Evolutionary conservation across 1,140 invertebrate species (phyloP).

Genomic region (Drosophila varians): DNA sequence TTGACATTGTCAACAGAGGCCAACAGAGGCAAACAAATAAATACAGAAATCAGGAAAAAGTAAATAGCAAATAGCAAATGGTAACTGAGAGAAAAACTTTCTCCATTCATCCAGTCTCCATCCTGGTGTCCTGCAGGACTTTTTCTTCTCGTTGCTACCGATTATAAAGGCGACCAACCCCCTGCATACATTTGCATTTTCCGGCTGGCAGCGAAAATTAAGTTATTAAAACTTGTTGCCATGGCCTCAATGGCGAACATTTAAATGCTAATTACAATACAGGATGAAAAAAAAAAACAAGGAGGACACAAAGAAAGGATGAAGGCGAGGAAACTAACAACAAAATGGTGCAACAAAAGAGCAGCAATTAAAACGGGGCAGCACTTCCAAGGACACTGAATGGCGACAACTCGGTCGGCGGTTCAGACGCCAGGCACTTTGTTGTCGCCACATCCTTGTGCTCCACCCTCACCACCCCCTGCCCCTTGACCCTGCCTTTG

Average conservation of each 20-base stretch:
- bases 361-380: constrained; percentile 46
- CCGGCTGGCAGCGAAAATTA: constrained; percentile 19
- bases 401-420: constrained; percentile 50
- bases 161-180: not conserved
- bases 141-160: not conserved
- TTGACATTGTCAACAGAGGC: constrained; percentile 44
- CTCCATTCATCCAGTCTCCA: not conserved
- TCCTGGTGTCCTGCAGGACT: not conserved
- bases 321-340: constrained; percentile 32
- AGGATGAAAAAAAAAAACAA: constrained; percentile 15
- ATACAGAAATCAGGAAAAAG: constrained; percentile 30
- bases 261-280: constrained; percentile 70
- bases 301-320: not conserved
- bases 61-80: constrained; percentile 29
- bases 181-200: constrained; percentile 31
- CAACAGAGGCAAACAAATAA: constrained; percentile 54
- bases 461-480: not conserved
- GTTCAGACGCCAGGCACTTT: constrained; percentile 41
- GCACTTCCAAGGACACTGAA: constrained; percentile 21
- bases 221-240: constrained; percentile 65
- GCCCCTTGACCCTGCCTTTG: too few relatives aligned
- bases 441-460: constrained; percentile 27
- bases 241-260: constrained; percentile 34
- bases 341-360: constrained; percentile 48
- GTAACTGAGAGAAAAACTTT: constrained; percentile 12